Percentiles rank a stretch among this genome's conserved stretches.
These are phyloP conservation scores for Thera britannica DNA, from an alignment of 2,888 invertebrate species.

Conservation along the genomic window DNA sequence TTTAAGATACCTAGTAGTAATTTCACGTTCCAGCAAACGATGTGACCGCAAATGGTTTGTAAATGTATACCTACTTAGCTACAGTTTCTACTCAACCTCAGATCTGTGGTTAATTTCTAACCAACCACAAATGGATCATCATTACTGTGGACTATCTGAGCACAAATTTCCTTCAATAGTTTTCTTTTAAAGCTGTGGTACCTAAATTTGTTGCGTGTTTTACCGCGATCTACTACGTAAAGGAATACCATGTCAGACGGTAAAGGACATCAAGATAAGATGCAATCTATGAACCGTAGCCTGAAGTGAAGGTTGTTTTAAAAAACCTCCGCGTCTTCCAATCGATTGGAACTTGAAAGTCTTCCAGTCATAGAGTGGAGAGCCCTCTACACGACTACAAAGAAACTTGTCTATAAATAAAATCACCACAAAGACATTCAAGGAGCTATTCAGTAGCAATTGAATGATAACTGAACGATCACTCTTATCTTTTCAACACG, in stretches of 20 bases:
- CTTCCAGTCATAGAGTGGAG: conserved; percentile 13
- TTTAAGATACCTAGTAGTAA: not conserved
- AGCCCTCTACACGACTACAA: conserved; percentile 6
- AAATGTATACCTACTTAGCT: not conserved
- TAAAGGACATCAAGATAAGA: not conserved
- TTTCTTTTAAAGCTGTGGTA: no score
- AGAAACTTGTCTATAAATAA: conserved; percentile 19
- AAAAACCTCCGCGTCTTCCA: not conserved
- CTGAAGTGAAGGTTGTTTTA: conserved; percentile 21
- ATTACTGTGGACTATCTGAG: conserved; percentile 2
- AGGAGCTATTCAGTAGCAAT: conserved; percentile 18
- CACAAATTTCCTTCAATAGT: not conserved
- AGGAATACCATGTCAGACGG: not conserved
- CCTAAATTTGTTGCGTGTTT: conserved; percentile 7
- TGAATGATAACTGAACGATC: conserved; percentile 23
- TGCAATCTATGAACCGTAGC: conserved; percentile 1
- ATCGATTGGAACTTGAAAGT: conserved; percentile 22
- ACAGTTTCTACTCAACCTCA: conserved; percentile 8
- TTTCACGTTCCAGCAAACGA: conserved; percentile 9
- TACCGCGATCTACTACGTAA: not conserved
- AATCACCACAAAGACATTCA: conserved; percentile 16
- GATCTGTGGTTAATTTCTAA: conserved; percentile 11
- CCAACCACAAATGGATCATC: not conserved
- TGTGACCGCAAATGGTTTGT: not conserved
- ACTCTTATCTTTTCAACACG: conserved; percentile 25